A percentile compares a stretch with the other conserved stretches of the same genome.
Conservation (phyloP, 2,888 invertebrate genomes). For the Oligia strigilis region DNA sequence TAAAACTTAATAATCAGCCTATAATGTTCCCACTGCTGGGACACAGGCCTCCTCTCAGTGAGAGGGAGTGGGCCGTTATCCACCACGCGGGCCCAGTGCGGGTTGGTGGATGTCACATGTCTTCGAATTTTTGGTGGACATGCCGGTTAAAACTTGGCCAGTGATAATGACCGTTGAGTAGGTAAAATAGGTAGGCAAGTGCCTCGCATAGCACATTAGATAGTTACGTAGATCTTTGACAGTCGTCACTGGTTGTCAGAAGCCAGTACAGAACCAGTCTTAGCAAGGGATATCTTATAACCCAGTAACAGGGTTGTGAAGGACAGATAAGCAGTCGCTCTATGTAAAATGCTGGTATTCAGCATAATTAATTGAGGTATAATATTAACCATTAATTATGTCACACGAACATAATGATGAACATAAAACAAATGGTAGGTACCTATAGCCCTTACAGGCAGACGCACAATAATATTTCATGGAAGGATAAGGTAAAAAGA, state of each 20-base stretch:
- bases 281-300: background rate
- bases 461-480: constrained; percentile 9
- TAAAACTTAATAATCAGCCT: no score
- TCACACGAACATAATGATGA: background rate
- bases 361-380: background rate
- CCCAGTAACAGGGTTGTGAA: background rate
- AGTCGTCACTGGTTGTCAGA: background rate
- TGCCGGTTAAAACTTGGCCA: no score
- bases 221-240: background rate
- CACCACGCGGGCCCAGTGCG: no score
- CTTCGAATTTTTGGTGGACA: no score
- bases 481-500: background rate
- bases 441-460: background rate
- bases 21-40: no score
- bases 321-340: background rate
- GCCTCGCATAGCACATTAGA: background rate
- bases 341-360: background rate
- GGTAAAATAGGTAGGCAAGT: background rate
- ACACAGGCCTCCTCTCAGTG: no score
- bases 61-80: no score
- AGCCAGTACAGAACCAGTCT: background rate
- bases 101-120: no score
- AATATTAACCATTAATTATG: background rate
- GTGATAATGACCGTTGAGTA: background rate
- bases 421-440: background rate